phyloP scores from a whole-genome alignment of 2,888 invertebrate species.

The Dascillus cervinus region DNA sequence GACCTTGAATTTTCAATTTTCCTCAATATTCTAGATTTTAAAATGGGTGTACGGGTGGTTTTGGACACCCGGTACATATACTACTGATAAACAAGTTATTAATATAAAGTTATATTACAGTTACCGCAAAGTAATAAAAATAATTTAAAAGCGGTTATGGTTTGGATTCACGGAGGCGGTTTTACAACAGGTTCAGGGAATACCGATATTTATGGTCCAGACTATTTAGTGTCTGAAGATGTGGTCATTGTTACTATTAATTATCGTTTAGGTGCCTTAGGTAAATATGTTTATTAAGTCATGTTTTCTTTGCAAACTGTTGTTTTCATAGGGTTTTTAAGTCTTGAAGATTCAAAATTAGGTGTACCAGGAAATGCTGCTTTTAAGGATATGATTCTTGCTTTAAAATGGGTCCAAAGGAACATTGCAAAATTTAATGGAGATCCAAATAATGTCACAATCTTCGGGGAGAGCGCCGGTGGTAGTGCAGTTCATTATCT shows the following conservation, averaged over 20 bases:
- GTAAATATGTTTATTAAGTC: conserved; percentile 6
- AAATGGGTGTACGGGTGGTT: too few species aligned
- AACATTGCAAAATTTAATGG: conserved; percentile 43
- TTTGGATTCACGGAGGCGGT: conserved; percentile 47
- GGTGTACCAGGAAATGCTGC: conserved; percentile 43
- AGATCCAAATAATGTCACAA: conserved; percentile 40
- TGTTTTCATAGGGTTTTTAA: conserved; percentile 37
- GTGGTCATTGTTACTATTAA: conserved; percentile 43
- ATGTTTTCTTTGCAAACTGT: not conserved
- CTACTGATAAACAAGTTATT: too few species aligned
- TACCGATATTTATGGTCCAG: conserved; percentile 36
- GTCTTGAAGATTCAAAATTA: conserved; percentile 35
- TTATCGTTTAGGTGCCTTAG: conserved; percentile 44
- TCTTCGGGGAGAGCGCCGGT: conserved; percentile 45
- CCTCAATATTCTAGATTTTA: too few species aligned
- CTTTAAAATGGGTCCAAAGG: conserved; percentile 41
- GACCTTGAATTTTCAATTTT: too few species aligned
- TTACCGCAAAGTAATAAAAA: conserved; percentile 1
- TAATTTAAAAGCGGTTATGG: conserved; percentile 37
- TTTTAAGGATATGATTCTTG: conserved; percentile 43
- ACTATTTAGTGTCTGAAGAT: conserved; percentile 43
- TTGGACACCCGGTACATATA: too few species aligned
- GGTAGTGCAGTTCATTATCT: conserved; percentile 41
- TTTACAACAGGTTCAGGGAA: conserved; percentile 42
- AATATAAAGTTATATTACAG: conserved; percentile 2